Conservation (phyloP, 2,113 vertebrate genomes). For the Cheilinus undulatus region DNA sequence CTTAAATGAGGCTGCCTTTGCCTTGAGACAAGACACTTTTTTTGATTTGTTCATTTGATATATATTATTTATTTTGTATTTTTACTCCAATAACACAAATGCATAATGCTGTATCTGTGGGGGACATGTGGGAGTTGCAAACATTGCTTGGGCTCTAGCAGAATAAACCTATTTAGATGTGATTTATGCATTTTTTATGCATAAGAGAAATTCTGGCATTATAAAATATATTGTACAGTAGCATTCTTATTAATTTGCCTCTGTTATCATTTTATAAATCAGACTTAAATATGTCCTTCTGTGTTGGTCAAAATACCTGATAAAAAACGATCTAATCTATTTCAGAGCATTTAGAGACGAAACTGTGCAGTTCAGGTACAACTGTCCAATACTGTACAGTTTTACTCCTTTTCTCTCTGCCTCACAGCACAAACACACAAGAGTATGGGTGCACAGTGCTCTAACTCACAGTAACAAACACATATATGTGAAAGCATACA, state of each 20-base stretch:
- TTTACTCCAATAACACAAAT: conserved; percentile 54
- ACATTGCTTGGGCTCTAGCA: conserved; percentile 32
- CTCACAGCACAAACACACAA: conserved; percentile 7
- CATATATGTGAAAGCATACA: conserved; percentile 51
- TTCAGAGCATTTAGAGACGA: background rate
- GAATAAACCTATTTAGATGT: conserved; percentile 22
- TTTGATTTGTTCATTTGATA: conserved; percentile 60
- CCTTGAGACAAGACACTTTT: conserved; percentile 69
- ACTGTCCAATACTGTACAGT: conserved; percentile 5
- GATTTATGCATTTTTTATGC: conserved; percentile 16
- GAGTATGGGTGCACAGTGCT: conserved; percentile 13
- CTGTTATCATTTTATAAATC: background rate
- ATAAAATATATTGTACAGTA: conserved; percentile 12
- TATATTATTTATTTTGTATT: conserved; percentile 65
- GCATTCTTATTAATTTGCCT: background rate
- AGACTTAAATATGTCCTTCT: background rate
- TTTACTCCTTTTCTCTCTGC: background rate
- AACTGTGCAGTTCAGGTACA: background rate
- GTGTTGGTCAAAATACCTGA: too few species aligned
- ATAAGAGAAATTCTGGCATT: conserved; percentile 10
- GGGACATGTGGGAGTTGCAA: conserved; percentile 42
- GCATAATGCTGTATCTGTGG: conserved; percentile 49
- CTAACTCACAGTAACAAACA: conserved; percentile 29
- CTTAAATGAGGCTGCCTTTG: conserved; percentile 76
- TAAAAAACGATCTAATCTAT: background rate